Conservation (phyloP, 2,113 vertebrate genomes). For the Melanocharis versteri region DNA sequence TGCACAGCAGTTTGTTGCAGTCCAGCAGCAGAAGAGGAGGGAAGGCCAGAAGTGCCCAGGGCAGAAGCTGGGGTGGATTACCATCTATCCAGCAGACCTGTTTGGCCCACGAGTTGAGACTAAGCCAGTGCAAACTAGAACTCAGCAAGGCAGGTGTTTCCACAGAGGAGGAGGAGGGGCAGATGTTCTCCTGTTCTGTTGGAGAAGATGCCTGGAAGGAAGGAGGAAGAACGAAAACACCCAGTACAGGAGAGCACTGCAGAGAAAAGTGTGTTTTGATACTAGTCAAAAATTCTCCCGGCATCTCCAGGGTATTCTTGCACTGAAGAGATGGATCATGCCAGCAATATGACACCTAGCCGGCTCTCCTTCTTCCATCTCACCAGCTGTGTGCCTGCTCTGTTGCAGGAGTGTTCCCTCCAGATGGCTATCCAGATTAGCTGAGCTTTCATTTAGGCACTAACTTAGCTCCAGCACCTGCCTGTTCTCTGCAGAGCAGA, state of each 20-base stretch:
- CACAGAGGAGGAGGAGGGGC: background rate
- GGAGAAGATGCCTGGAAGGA: background rate
- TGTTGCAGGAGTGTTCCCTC: fast-evolving
- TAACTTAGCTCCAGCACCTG: background rate
- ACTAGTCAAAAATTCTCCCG: background rate
- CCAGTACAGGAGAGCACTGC: background rate
- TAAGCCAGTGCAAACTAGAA: background rate
- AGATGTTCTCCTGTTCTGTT: background rate
- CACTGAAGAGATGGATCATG: background rate
- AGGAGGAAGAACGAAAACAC: background rate
- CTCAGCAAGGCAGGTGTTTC: background rate
- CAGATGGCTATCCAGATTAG: too few species aligned
- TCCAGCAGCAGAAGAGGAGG: background rate
- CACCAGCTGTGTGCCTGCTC: background rate
- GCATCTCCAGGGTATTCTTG: background rate
- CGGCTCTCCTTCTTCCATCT: background rate
- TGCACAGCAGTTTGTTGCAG: fast-evolving
- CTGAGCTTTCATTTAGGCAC: background rate
- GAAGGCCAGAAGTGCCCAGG: background rate
- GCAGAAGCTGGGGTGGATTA: background rate
- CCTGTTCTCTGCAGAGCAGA: background rate
- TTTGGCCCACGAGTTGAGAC: background rate
- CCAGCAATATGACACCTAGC: background rate
- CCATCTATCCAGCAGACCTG: background rate
- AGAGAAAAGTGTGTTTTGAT: background rate